Evolutionary conservation across 2,797 vertebrate genomes (phyloP), one percentile per base, ranked within the genome.

Genomic region (Sebastiscus albofasciatus): DNA sequence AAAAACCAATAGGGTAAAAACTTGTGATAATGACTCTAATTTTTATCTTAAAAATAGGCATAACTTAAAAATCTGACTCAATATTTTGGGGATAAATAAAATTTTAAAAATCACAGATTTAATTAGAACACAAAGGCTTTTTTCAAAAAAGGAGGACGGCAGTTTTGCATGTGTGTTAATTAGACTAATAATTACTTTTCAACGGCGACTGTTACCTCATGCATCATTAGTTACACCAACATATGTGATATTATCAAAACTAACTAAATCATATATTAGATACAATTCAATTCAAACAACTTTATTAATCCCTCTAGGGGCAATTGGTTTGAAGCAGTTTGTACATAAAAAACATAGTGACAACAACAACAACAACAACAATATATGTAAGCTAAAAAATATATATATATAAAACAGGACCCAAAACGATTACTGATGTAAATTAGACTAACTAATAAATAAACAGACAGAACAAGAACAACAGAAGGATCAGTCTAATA

Each of bases 101-200:
- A 52, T 9, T 10, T 10, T 3, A 13, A 36, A 24, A 72, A 10
- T 3, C 18, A 39, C 2, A n/a, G 12, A 52, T 70, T 61, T 34
- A 24, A 46, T 39, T 16, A 36, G 14, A 58, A 36, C 18, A 42
- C 3, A 8, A 10, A 24, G 20, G 14, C 22, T 9, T 66, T 4
- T 67, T 71, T 29, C 2, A 16, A 9, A 59, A 20, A 9, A 2
- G 22, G 29, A 46, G 34, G 8, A 18, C 12, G 10, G 29, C 4
- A 29, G 27, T 33, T 66, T 22, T 27, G 14, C 18, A 42, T 36
- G 18, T 22, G 59, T 67, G 65, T 66, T 77, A 76, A 82, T 90
- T 75, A 60, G 61, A 33, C 39, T 55, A 73, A 58, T 88, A 80
- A 84, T 78, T 39, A 70, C 29, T 66, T 49, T 29, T 65, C 61